phyloP scores from a whole-genome alignment of 2,797 vertebrate genomes.

The Coracias cyanogaster region DNA sequence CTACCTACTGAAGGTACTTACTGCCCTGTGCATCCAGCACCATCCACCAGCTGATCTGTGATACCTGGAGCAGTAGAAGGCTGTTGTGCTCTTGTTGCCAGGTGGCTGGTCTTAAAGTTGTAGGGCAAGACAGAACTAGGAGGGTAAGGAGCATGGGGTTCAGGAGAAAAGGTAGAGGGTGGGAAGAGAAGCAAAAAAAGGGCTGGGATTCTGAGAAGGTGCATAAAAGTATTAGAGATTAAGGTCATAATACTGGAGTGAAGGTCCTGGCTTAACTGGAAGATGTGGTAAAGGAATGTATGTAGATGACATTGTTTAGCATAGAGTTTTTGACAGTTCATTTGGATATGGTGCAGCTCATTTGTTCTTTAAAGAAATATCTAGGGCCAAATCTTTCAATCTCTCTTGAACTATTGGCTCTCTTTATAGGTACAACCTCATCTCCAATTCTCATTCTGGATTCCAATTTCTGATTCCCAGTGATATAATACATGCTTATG shows the following conservation, averaged over 20 bases:
- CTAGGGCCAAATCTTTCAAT: not conserved
- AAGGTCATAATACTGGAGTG: not conserved
- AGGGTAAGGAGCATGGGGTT: not conserved
- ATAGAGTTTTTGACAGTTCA: not conserved
- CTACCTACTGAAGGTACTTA: not conserved
- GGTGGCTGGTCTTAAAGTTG: not conserved
- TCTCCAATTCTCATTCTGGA: not conserved
- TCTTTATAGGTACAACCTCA: not conserved
- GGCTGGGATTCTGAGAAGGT: not conserved
- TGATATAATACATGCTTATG: not conserved
- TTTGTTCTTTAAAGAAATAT: not conserved
- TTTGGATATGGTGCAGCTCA: not conserved
- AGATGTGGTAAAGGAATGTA: not conserved
- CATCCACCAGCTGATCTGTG: not conserved
- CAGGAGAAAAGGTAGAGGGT: not conserved
- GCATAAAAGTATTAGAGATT: not conserved
- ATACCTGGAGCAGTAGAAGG: not conserved
- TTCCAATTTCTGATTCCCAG: not conserved
- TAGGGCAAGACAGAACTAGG: not conserved
- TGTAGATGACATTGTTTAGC: not conserved
- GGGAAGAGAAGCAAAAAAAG: not conserved
- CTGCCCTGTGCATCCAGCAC: not conserved
- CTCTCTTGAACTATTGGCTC: not conserved
- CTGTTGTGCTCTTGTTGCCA: not conserved
- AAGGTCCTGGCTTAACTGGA: not conserved